Conservation (phyloP, 2,888 invertebrate genomes). For the Eumerus sabulonum region DNA sequence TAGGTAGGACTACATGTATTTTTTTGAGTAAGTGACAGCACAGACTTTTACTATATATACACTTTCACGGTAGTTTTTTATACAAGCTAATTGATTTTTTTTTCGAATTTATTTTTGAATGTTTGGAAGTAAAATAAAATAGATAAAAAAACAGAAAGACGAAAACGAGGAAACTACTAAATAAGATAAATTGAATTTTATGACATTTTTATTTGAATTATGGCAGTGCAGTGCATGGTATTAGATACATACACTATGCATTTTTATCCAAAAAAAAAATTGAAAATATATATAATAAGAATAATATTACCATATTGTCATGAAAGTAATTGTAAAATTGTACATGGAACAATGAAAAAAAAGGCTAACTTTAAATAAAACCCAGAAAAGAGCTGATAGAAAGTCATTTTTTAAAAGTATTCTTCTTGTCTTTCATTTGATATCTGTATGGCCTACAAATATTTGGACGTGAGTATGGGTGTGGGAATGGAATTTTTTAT, state of each 20-base stretch:
- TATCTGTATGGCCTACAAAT: not conserved
- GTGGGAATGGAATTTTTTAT: too few species aligned
- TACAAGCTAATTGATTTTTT: conserved; percentile 51
- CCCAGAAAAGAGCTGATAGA: conserved; percentile 44
- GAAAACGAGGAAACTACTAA: conserved; percentile 16
- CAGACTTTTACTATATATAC: conserved; percentile 59
- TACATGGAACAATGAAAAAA: conserved; percentile 56
- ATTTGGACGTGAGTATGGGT: too few species aligned
- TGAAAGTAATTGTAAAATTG: conserved; percentile 65
- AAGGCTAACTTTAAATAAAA: conserved; percentile 61
- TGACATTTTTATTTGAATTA: conserved; percentile 25
- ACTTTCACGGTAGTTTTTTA: conserved; percentile 64
- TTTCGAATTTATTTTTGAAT: conserved; percentile 16
- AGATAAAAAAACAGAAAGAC: conserved; percentile 15
- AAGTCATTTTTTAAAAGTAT: conserved; percentile 66
- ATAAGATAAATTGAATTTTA: conserved; percentile 37
- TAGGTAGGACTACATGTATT: conserved; percentile 58
- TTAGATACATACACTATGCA: not conserved
- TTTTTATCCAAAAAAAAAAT: conserved; percentile 48
- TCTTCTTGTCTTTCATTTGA: conserved; percentile 16
- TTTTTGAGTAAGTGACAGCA: conserved; percentile 61
- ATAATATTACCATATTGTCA: conserved; percentile 64
- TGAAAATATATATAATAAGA: conserved; percentile 32
- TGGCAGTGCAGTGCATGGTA: conserved; percentile 61
- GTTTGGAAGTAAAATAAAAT: conserved; percentile 18